Evolutionary conservation across 2,888 invertebrate species (phyloP), one percentile per base, ranked within the genome.

Genomic region (Melikaiella ostensackeni): DNA sequence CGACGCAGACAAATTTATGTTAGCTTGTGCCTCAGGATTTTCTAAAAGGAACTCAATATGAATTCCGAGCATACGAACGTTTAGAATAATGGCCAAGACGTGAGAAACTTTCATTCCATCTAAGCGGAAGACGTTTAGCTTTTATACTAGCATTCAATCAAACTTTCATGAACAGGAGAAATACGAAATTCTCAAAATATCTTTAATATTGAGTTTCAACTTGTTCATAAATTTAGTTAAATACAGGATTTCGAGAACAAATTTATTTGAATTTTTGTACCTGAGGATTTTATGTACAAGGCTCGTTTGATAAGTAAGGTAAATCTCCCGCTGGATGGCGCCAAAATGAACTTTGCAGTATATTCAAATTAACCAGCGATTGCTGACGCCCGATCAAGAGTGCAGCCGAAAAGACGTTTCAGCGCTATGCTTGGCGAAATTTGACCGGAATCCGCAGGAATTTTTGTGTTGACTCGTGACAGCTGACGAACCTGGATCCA

Each of bases 71-170:
- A 77, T 74, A 63, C 64, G 46, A 30, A 75, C 33, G 55, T 55
- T 50, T 33, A 57, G 59, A 81, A 81, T 84, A 83, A 84, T 83
- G 74, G 80, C 42, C 27, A n/a, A 19, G 50, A 75, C 81, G 84
- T 84, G 84, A 80, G 70, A 66, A 50, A 42, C 38, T 73, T 62
- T n/a, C 50, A 50, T 42, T 50, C 30, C 5, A 30, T n/a, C 9
- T 27, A 24, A 24, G 21, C 19, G 46, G 46, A 66, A 27, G 46
- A 46, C 30, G 19, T 70, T 70, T n/a, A 30, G 50, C 27, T 30
- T 9, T 70, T 64, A n/a, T 38, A 16, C 30, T 70, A n/a, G 30
- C 16, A 30, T 50, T 8, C 11, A 64, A 24, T 70, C 50, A 70
- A 46, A 70, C 16, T 46, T 30, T 70, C 30, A 50, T 30, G 30